Evolutionary conservation across 2,888 invertebrate genomes (phyloP).

Genomic region (Acleris emargana): DNA sequence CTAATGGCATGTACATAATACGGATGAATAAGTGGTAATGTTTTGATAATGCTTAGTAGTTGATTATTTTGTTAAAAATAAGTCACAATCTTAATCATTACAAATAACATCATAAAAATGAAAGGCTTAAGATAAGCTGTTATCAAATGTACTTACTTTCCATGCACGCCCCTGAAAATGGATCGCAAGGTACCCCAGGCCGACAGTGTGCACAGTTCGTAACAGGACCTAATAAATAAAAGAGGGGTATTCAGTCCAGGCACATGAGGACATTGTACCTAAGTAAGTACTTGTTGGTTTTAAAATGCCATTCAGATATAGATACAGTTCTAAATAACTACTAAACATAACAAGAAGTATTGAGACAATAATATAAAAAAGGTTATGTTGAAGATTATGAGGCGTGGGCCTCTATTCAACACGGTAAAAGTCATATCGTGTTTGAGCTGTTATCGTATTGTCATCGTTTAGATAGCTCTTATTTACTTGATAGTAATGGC

Average conservation of each 20-base stretch:
- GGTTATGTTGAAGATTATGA: no score
- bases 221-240: conserved; percentile 47
- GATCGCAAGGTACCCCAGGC: conserved; percentile 90
- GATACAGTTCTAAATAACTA: no score
- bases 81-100: conserved; percentile 5
- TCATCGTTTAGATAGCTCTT: no score
- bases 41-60: conserved; percentile 8
- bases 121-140: not conserved
- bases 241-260: not conserved
- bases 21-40: conserved; percentile 42
- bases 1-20: conserved; percentile 51
- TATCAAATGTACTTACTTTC: conserved; percentile 86
- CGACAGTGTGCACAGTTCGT: conserved; percentile 90
- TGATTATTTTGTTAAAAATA: conserved; percentile 19
- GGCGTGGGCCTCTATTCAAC: no score
- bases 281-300: not conserved
- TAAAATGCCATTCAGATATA: not conserved
- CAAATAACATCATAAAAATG: conserved; percentile 27
- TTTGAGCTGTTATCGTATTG: no score
- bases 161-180: conserved; percentile 91
- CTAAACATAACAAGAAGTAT: no score
- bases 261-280: not conserved
- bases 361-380: no score
- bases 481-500: no score
- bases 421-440: no score